phyloP scores from a whole-genome alignment of 2,113 vertebrate genomes.

The Natator depressus region DNA sequence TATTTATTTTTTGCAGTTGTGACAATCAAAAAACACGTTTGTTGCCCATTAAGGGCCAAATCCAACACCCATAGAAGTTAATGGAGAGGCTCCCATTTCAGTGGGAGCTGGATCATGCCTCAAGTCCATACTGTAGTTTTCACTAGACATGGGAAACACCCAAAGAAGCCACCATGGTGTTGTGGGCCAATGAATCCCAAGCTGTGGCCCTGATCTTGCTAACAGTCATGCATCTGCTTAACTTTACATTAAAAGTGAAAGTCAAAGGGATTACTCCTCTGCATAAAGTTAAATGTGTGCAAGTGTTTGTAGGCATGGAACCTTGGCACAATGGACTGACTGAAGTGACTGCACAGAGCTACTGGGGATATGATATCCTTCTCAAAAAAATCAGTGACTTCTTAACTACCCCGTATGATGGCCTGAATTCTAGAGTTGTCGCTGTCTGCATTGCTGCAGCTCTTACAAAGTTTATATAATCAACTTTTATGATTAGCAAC shows the following conservation, averaged over 20 bases:
- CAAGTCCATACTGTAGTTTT: not conserved
- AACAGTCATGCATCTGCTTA: constrained; percentile 58
- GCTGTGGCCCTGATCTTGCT: constrained; percentile 24
- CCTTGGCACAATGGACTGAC: not conserved
- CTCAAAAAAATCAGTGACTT: not conserved
- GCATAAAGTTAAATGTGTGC: constrained; percentile 44
- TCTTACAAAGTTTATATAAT: not conserved
- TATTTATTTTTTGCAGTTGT: constrained; percentile 38
- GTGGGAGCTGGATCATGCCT: constrained; percentile 28
- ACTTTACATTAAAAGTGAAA: constrained; percentile 39
- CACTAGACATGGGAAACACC: constrained; percentile 48
- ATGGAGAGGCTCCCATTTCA: constrained; percentile 43
- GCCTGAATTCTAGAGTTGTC: not conserved
- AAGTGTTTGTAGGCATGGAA: constrained; percentile 21
- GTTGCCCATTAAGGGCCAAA: constrained; percentile 44
- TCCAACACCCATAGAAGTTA: constrained; percentile 39
- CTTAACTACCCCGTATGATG: not conserved
- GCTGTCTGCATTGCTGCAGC: not conserved
- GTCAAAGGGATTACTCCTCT: constrained; percentile 32
- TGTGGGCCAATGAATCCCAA: constrained; percentile 49
- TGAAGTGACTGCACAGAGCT: constrained; percentile 5
- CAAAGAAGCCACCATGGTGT: constrained; percentile 58
- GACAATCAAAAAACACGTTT: constrained; percentile 60
- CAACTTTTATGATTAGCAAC: not conserved
- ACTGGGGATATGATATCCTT: not conserved